Evolutionary conservation across 92 coral and sea anemone genomes (phyloP).

Genomic region (Epizoanthus stellaris): DNA sequence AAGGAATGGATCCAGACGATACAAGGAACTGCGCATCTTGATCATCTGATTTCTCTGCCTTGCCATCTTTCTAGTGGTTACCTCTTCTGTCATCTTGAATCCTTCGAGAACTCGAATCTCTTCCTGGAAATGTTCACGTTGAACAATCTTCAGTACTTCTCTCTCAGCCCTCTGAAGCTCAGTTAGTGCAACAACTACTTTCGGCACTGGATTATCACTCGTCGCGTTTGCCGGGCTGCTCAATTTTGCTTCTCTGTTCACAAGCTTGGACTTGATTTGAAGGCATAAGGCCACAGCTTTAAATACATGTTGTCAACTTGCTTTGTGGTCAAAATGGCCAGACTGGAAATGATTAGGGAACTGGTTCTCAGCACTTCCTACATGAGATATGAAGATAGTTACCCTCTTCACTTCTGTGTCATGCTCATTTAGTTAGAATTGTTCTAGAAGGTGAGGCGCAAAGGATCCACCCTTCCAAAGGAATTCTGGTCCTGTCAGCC

Average conservation of each 20-base stretch:
- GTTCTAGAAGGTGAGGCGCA: not conserved
- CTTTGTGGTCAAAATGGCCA: conserved; percentile 28
- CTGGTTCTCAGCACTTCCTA: not conserved
- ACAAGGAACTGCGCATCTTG: not conserved
- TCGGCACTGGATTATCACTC: not conserved
- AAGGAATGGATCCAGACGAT: not conserved
- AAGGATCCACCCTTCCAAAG: conserved; percentile 39
- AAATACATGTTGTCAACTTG: conserved; percentile 40
- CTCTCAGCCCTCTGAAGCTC: too few species aligned
- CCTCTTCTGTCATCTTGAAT: too few species aligned
- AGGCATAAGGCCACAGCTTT: conserved; percentile 1
- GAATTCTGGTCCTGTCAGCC: too few species aligned
- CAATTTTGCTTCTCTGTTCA: conserved; percentile 15
- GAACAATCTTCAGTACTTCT: too few species aligned
- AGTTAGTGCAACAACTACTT: conserved; percentile 11
- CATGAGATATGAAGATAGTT: not conserved
- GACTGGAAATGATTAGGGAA: not conserved
- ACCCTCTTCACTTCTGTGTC: conserved; percentile 45
- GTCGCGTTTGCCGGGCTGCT: not conserved
- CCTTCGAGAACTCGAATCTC: too few species aligned
- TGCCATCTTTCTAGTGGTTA: not conserved
- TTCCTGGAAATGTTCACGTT: too few species aligned
- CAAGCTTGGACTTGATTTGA: conserved; percentile 22
- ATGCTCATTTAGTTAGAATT: conserved; percentile 19
- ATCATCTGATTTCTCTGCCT: not conserved